Base-by-base conservation (phyloP, 53 echinoderm and acorn worm species). In the Mesocentrotus franciscanus region DNA sequence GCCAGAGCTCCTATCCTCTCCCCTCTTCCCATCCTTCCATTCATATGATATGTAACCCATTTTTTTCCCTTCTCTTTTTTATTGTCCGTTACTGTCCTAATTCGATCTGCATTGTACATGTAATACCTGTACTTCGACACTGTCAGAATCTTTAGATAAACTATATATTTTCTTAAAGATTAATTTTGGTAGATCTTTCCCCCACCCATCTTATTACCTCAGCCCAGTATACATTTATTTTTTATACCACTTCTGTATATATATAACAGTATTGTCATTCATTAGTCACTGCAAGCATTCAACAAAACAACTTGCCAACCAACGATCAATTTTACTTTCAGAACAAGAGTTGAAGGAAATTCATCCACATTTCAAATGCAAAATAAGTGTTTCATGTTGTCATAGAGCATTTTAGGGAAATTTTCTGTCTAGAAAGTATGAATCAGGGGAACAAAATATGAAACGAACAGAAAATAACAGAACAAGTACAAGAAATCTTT, bases 291-390 rank as follows among this genome's bases (percentile, higher is more conserved):
- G 87, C 34, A 84, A 49, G 49, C 49, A 87, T 87, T 29, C n/a
- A 57, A 84, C 84, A 55, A 84, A 84, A 42, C 56, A 9, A 87
- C 87, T 87, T 87, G 87, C 60, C 87, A 87, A 15, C 14, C 87
- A n/a, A 27, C n/a, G 87, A 87, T 87, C 87, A 87, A 87, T 66
- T 6, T 49, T 27, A 13, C 29, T 59, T 12, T 26, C 57, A 58
- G 87, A 87, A 87, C 87, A 87, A 87, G 58, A 75, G 27, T 29
- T n/a, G 30, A 75, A n/a, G 75, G 10, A 75, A 32, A 75, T 75
- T 26, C 30, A 75, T n/a, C 27, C 30, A 1, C 22, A 75, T 75
- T 75, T 12, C 32, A n/a, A 0, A 30, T 75, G 26, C n/a, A 9
- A 75, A 75, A 75, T 75, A 75, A 30, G 12, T 75, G n/a, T 75